A percentile compares a stretch with the other conserved stretches of the same genome.
These are phyloP conservation scores for Anabas testudineus DNA, from an alignment of 2,797 vertebrate species.

Conservation along the genomic window DNA sequence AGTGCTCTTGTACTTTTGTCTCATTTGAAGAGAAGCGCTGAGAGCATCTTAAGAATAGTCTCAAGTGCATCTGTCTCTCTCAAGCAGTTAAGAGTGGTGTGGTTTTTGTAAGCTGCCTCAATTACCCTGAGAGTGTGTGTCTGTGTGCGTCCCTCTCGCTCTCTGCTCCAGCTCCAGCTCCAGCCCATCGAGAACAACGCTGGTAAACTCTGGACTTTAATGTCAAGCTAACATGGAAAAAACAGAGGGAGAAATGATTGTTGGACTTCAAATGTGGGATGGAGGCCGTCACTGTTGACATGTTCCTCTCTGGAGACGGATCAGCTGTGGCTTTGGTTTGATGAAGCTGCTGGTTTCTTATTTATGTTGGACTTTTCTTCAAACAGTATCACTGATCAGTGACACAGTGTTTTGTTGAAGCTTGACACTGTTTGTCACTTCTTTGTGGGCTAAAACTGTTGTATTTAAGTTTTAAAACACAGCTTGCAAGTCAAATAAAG, in stretches of 20 bases:
- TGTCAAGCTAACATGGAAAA: conserved; percentile 31
- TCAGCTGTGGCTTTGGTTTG: conserved; percentile 37
- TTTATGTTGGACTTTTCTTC: conserved; percentile 16
- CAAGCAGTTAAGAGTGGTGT: conserved; percentile 65
- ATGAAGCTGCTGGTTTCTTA: conserved; percentile 10
- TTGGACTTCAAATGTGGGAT: conserved; percentile 23
- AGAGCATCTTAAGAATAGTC: conserved; percentile 67
- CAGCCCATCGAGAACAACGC: conserved; percentile 19
- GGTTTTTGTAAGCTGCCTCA: conserved; percentile 68
- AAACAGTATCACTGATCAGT: conserved; percentile 13
- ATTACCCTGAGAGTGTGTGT: conserved; percentile 61
- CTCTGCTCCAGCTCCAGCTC: conserved; percentile 12
- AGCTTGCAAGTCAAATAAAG: conserved; percentile 15
- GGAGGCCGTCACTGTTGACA: conserved; percentile 30
- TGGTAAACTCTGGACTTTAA: conserved; percentile 39
- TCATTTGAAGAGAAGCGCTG: conserved; percentile 60
- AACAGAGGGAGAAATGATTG: conserved; percentile 20
- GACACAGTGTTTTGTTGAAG: conserved; percentile 12
- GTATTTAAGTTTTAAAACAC: not conserved
- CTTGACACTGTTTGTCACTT: not conserved
- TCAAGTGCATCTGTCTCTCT: conserved; percentile 72
- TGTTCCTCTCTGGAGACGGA: conserved; percentile 25
- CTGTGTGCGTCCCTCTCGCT: not conserved
- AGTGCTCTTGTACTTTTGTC: conserved; percentile 59
- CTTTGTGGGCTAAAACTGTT: conserved; percentile 8